These are phyloP conservation scores for Halichondria panicea DNA, from an alignment of 37 sponge, comb jelly and placozoan genomes.

Conservation along the genomic window DNA sequence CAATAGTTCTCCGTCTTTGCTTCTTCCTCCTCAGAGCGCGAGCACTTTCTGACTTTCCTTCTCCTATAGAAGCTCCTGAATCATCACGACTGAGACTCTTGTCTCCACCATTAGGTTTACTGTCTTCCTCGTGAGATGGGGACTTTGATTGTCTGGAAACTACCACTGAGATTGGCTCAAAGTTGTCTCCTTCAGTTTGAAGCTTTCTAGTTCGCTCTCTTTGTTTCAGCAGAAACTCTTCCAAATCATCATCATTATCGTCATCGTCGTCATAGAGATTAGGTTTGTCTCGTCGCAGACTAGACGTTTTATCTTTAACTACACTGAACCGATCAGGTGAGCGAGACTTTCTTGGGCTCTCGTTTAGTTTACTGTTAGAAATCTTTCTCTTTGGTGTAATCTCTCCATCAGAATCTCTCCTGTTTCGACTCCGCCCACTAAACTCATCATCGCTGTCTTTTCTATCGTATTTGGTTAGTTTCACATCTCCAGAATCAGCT, in stretches of 20 bases:
- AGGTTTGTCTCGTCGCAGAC: not conserved
- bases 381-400: not conserved
- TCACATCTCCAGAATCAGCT: not conserved
- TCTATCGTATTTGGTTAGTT: too few species aligned
- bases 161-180: not conserved
- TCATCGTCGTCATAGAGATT: slow-evolving; percentile 17
- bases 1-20: slow-evolving; percentile 24
- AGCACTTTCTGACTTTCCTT: not conserved
- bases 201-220: slow-evolving; percentile 6
- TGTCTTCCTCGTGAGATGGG: not conserved
- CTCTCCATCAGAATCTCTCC: not conserved
- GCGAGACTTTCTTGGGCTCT: too few species aligned
- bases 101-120: slow-evolving; percentile 1
- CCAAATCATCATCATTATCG: slow-evolving; percentile 33
- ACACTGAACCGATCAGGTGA: too few species aligned
- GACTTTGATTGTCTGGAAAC: not conserved
- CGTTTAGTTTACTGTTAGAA: not conserved
- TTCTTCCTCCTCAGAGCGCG: not conserved
- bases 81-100: not conserved
- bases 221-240: slow-evolving; percentile 22
- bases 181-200: not conserved
- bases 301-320: not conserved
- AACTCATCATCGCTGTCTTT: slow-evolving; percentile 17
- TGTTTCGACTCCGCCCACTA: not conserved
- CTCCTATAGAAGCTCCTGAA: not conserved